Base-by-base conservation (phyloP, 2,113 vertebrate genomes). In the Pelobates fuscus region DNA sequence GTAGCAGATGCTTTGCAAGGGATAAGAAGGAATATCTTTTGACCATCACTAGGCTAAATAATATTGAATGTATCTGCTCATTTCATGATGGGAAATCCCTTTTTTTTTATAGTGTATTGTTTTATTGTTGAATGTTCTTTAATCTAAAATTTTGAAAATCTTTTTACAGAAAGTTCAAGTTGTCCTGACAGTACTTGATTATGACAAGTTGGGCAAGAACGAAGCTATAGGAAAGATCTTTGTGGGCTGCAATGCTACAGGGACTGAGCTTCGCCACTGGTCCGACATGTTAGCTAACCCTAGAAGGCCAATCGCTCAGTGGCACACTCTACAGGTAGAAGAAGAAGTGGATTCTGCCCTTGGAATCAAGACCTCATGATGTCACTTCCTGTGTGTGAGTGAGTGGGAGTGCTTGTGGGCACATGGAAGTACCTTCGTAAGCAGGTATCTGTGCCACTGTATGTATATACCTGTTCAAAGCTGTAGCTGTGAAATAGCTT, bases 231-330 rank as follows among this genome's bases (percentile, higher is more conserved):
- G 93, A 24, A 94, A 94, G 83, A 85, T 89, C 80, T 94, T 92
- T 88, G 92, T 94, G 1, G 93, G 93, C 46, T 93, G 88, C 1
- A 93, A 92, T 0, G 90, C 92, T n/a, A 89, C 90, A 0, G 92
- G 93, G 0, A 87, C 92, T 1, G 93, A 92, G n/a, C 85, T 94
- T 15, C 91, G 92, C 32, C 93, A 94, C 59, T 94, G 93, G 93
- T 93, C 93, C 0, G 93, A 94, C 79, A 94, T 94, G 93, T 70
- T 94, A 82, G 93, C 93, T 84, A 94, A 94, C 70, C 93, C 93
- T 37, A 84, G 93, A 46, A 89, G 93, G 32, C 93, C 93, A 0
- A 90, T 94, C 54, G 93, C 93, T 41, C 93, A 94, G 86, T 94
- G 93, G 93, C 93, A 94, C 81, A 89, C 88, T 2, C 87, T 94